Evolutionary conservation across 2,113 vertebrate genomes (phyloP).

Genomic region (Calidris pugnax): DNA sequence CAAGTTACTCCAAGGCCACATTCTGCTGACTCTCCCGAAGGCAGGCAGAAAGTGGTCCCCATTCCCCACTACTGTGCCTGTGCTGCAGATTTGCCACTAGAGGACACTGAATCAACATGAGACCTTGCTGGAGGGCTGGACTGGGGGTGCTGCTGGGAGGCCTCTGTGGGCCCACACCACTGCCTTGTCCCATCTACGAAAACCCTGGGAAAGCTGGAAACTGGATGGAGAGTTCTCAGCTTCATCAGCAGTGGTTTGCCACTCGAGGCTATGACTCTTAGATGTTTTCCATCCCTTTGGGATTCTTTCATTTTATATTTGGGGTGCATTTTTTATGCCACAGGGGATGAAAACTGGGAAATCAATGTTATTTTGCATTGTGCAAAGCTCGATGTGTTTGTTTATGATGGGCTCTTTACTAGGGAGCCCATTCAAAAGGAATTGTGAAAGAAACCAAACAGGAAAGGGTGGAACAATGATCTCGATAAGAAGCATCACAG

Average conservation of each 20-base stretch:
- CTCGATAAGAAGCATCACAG: constrained; percentile 57
- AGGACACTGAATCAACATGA: constrained; percentile 64
- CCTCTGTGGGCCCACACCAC: not conserved
- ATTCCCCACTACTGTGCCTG: not conserved
- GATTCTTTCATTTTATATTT: constrained; percentile 32
- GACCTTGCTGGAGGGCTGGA: not conserved
- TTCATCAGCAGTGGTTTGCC: not conserved
- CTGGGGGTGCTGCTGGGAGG: not conserved
- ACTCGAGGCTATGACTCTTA: not conserved
- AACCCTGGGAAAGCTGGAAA: not conserved
- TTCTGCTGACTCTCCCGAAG: not conserved
- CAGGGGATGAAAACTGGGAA: constrained; percentile 38
- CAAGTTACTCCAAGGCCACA: not conserved
- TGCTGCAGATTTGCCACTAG: constrained; percentile 54
- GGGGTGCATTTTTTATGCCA: not conserved
- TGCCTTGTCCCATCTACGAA: not conserved
- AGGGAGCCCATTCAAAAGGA: constrained; percentile 57
- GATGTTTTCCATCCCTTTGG: not conserved
- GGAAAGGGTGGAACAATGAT: constrained; percentile 70
- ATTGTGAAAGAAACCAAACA: constrained; percentile 68
- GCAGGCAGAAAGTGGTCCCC: not conserved
- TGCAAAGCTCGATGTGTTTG: constrained; percentile 37
- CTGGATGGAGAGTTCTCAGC: not conserved
- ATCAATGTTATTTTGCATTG: constrained; percentile 49
- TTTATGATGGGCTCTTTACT: constrained; percentile 48